Conservation (phyloP, 1,140 invertebrate species). For the Leptopilina boulardi region DNA sequence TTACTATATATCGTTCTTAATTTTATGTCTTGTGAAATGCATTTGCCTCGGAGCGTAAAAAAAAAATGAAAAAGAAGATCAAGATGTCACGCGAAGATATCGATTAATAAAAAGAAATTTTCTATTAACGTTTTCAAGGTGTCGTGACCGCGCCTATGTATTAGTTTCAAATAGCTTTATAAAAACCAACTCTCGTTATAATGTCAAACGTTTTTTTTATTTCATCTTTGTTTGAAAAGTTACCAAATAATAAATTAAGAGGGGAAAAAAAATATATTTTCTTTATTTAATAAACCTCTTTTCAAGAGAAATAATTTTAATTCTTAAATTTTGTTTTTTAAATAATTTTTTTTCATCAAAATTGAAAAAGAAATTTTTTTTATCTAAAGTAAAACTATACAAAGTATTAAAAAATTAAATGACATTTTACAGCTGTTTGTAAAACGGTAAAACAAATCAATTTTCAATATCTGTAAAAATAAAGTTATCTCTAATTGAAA, state of each 20-base stretch:
- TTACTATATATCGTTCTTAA: not conserved
- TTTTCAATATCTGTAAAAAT: not conserved
- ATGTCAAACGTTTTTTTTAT: not conserved
- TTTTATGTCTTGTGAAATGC: not conserved
- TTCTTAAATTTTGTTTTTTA: not conserved
- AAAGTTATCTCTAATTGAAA: conserved; percentile 13
- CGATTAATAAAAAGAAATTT: not conserved
- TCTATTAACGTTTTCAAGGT: not conserved
- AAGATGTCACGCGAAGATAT: not conserved
- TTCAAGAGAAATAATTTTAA: not conserved
- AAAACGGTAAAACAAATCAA: not conserved
- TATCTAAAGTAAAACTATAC: not conserved
- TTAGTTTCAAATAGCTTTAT: not conserved
- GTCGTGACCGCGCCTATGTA: not conserved
- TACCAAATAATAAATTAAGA: not conserved
- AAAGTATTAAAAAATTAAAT: not conserved
- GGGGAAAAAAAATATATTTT: not conserved
- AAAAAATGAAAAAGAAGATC: not conserved
- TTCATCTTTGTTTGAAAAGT: not conserved
- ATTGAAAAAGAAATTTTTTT: not conserved
- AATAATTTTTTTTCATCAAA: no score
- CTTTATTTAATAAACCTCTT: not conserved
- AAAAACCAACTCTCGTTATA: not conserved
- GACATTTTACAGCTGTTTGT: not conserved
- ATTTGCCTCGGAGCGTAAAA: not conserved